Conservation (phyloP, 2,888 invertebrate species). For the Ommatoiulus sabulosus region DNA sequence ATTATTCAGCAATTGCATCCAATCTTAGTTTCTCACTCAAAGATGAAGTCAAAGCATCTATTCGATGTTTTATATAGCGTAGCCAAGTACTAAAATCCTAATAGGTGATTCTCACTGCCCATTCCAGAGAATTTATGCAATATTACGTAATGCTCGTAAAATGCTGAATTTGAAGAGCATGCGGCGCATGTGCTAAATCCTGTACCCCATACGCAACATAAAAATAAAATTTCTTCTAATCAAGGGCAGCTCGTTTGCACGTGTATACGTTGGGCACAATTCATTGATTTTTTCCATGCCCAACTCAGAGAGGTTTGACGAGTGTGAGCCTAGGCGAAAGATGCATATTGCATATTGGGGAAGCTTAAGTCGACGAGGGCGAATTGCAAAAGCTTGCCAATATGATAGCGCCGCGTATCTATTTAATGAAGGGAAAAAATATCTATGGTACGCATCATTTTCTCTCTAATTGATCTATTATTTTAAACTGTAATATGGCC, state of each 20-base stretch:
- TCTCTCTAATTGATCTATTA: slow-evolving; percentile 54
- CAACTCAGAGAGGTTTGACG: neutral
- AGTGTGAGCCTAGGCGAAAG: neutral
- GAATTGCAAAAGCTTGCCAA: neutral
- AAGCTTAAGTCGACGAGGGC: neutral
- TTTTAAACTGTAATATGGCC: slow-evolving; percentile 49
- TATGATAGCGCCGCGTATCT: neutral
- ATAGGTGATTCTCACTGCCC: no score
- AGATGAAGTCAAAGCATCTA: no score
- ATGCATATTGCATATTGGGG: slow-evolving; percentile 24
- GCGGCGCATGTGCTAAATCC: no score
- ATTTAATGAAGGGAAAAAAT: slow-evolving; percentile 1
- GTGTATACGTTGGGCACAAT: neutral
- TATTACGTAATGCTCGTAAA: no score
- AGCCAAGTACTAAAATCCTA: no score
- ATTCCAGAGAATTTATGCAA: no score
- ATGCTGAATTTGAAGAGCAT: no score
- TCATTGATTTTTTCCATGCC: slow-evolving; percentile 5
- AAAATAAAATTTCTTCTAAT: neutral
- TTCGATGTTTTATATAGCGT: no score
- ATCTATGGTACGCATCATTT: slow-evolving; percentile 41
- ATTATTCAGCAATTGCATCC: no score
- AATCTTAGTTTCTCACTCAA: no score
- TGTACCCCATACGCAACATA: neutral
- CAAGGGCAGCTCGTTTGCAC: neutral